Percentiles rank a stretch among this genome's conserved stretches.
phyloP scores from a whole-genome alignment of 2,113 vertebrate species.

The Periophthalmodon schlosseri region DNA sequence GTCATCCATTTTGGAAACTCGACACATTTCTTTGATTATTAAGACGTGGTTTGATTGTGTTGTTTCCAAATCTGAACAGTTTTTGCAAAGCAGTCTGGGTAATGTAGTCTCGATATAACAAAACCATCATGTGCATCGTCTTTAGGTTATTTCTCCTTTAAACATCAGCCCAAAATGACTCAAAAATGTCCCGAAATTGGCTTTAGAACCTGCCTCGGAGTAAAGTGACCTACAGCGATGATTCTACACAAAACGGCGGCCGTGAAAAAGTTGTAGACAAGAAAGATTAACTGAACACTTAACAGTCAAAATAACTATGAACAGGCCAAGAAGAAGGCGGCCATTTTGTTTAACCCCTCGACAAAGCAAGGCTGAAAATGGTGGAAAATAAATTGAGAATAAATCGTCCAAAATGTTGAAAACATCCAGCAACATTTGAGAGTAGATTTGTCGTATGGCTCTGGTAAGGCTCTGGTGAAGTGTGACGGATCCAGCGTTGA shows the following conservation, averaged over 20 bases:
- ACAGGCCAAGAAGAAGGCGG: not conserved
- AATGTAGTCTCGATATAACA: not conserved
- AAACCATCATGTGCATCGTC: not conserved
- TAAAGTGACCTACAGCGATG: constrained; percentile 81
- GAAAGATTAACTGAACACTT: not conserved
- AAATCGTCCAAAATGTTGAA: not conserved
- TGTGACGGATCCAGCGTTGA: not conserved
- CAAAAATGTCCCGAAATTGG: constrained; percentile 17
- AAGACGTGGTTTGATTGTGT: constrained; percentile 10
- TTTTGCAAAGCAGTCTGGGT: constrained; percentile 22
- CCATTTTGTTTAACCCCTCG: not conserved
- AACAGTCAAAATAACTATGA: not conserved
- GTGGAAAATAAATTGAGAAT: not conserved
- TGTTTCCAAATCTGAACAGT: not conserved
- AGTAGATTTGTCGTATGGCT: not conserved
- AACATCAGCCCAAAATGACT: constrained; percentile 1
- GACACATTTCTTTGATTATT: not conserved
- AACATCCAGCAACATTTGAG: not conserved
- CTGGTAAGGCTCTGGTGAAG: constrained; percentile 1
- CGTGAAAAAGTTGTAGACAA: constrained; percentile 15
- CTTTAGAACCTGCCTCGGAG: constrained; percentile 63
- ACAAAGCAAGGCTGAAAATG: not conserved
- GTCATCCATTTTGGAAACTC: not conserved
- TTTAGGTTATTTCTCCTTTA: constrained; percentile 19
- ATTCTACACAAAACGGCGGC: constrained; percentile 63